Evolutionary conservation across 2,113 vertebrate species (phyloP), one percentile per base, ranked within the genome.

Genomic region (Mormyrus iriodes): DNA sequence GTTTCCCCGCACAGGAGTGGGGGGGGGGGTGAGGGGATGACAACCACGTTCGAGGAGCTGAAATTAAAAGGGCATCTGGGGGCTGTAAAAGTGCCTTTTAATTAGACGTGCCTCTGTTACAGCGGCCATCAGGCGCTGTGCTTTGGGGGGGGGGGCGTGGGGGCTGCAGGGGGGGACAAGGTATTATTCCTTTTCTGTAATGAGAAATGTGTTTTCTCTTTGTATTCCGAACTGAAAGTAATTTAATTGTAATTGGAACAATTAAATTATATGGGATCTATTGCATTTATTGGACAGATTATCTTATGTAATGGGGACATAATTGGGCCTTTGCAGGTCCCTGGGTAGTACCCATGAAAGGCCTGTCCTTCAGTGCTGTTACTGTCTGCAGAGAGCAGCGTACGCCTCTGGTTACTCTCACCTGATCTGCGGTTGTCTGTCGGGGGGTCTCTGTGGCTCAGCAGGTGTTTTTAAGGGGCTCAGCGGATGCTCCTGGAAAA

Each of bases 231-330:
- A 89, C 90, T 39, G 13, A 44, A 88, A 91, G 90, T 93, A 95
- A 95, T 92, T 92, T 92, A 92, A 93, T 87, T 94, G 90, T 94
- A 94, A 95, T 93, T 94, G 91, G 92, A 86, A 92, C 92, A 93
- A 95, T 95, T 95, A 94, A 92, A 94, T 91, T 89, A 90, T 92
- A 93, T 91, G 93, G 91, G 90, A 93, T 88, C 92, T 91, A 91
- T 90, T 91, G 90, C 92, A 93, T 93, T 91, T 94, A 95, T 94
- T 92, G 93, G 93, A 93, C 90, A 92, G 87, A 90, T 93, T 94
- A 93, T 94, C 93, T 93, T 87, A 88, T 88, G 88, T 93, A 92
- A 95, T 95, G 93, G 94, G 90, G 86, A 84, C 83, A 89, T 94
- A 93, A 95, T 94, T 91, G 92, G 90, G 89, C 93, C 51, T 76